These are phyloP conservation scores for Climacteris rufus DNA, from an alignment of 2,113 vertebrate species.

Conservation along the genomic window DNA sequence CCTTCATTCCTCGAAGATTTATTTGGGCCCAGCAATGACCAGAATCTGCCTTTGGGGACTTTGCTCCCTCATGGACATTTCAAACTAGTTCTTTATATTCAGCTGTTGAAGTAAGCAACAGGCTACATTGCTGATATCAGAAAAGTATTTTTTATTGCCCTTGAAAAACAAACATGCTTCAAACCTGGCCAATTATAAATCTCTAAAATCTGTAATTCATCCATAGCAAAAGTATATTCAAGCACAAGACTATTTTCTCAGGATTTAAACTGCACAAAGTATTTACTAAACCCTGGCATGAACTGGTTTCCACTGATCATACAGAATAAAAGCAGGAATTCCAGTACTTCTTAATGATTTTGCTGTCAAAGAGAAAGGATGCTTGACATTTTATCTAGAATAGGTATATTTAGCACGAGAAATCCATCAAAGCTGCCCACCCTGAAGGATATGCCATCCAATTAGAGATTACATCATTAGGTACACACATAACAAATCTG, in stretches of 20 bases:
- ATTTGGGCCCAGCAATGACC: neutral
- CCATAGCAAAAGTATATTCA: neutral
- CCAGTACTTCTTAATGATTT: neutral
- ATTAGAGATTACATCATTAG: neutral
- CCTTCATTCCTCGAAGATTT: neutral
- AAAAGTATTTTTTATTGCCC: neutral
- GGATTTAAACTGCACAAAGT: neutral
- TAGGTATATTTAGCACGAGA: neutral
- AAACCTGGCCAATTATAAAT: neutral
- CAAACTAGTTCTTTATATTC: neutral
- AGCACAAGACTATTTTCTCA: neutral
- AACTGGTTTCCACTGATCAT: neutral
- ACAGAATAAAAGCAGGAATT: neutral
- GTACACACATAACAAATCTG: neutral
- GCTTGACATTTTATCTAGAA: neutral
- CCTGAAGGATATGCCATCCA: neutral
- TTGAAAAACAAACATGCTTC: neutral
- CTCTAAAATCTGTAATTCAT: neutral
- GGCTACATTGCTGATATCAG: neutral
- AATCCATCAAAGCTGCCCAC: neutral
- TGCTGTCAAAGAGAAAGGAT: neutral
- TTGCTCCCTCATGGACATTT: neutral
- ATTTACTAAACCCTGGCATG: neutral
- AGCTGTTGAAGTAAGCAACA: neutral
- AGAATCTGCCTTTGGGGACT: neutral